phyloP scores from a whole-genome alignment of 2,113 vertebrate genomes.

The Micronycteris hirsuta region DNA sequence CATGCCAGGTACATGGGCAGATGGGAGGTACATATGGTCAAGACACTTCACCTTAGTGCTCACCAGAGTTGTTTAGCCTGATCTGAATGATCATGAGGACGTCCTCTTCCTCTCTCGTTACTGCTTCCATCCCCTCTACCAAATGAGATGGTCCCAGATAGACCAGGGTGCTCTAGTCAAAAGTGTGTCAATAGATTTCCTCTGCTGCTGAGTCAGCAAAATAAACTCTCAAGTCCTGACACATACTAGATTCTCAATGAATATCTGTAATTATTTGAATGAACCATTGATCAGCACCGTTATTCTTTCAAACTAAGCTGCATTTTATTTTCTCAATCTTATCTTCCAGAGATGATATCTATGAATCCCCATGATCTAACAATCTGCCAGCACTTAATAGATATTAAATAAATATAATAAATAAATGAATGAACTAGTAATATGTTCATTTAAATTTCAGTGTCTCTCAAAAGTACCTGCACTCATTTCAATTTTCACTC shows the following conservation, averaged over 20 bases:
- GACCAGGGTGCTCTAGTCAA: not conserved
- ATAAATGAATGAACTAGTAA: not conserved
- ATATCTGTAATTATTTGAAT: not conserved
- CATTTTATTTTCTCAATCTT: not conserved
- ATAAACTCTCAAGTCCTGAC: not conserved
- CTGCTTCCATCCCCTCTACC: not conserved
- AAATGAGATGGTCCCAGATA: not conserved
- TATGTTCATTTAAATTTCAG: not conserved
- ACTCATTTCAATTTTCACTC: not conserved
- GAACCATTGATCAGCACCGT: not conserved
- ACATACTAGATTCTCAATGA: not conserved
- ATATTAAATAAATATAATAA: not conserved
- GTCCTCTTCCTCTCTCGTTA: not conserved
- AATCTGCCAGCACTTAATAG: not conserved
- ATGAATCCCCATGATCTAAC: slow-evolving; percentile 1
- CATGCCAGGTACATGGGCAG: not conserved
- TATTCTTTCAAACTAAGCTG: not conserved
- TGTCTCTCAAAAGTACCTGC: not conserved
- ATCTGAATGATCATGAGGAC: too few species aligned
- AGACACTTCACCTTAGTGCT: not conserved
- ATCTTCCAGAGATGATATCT: not conserved
- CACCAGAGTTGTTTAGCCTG: not conserved
- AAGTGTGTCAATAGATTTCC: not conserved
- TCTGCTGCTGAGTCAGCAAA: not conserved
- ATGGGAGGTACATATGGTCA: not conserved